Evolutionary conservation across 2,888 invertebrate genomes (phyloP), one percentile per base, ranked within the genome.

Genomic region (Drepana falcataria): DNA sequence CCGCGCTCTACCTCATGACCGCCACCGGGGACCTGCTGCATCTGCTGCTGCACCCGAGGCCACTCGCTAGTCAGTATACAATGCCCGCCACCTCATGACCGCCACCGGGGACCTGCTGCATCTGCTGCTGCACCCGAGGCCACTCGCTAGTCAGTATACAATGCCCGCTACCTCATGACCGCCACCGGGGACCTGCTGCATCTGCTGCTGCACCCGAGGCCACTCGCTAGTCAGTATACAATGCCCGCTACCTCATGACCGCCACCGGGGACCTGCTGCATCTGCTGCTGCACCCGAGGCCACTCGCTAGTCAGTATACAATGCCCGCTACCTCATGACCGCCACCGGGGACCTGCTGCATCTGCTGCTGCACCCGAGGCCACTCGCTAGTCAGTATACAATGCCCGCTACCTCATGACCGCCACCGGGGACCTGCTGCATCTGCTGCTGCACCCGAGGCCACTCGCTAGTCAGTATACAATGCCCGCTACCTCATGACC

Each of bases 401-500:
- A 21, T 21, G 95, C 97, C 9, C 89, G 98, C 6, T 98, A 96
- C 81, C 93, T 98, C 35, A 95, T 98, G 94, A 95, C 97, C 49
- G 96, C 96, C 71, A 95, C 95, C 73, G 98, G 98, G 37, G 94
- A 94, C 55, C 93, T 99, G 64, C 93, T 97, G 59, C 97, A 98
- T 79, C 96, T 98, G 70, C 94, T 96, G 77, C 92, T 98, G 74
- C 96, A 97, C 69, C 97, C 96, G 0, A 93, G 93, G 69, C 84
- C 94, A 54, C 75, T 79, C 2, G 81, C 93, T 40, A 71, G 81
- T 82, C 2, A 66, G 74, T 73, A 52, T 48, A 5, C n/a, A n/a
- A n/a, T n/a, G 95, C 97, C 9, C 89, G 98, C 6, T 98, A 96
- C 81, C 93, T 98, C 35, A 95, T 98, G 94, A 95, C 97, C 49